Conservation (phyloP, 2,797 vertebrate genomes). For the Saxicola maurus region DNA sequence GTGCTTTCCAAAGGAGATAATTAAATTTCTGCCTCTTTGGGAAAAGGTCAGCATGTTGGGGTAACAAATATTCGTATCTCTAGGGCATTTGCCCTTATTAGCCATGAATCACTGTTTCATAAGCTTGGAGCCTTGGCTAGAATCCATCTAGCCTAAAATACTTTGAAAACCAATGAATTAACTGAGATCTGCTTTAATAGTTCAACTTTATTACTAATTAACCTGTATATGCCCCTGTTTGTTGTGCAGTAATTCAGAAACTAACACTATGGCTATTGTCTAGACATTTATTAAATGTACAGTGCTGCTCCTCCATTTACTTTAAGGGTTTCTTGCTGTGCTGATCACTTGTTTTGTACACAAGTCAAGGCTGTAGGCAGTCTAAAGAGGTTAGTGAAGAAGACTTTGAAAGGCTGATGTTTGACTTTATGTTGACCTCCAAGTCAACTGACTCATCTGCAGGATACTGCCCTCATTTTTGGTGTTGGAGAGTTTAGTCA, state of each 20-base stretch:
- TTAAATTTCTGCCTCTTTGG: slow-evolving; percentile 73
- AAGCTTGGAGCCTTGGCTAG: slow-evolving; percentile 65
- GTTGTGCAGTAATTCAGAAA: slow-evolving; percentile 29
- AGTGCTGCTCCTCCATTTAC: neutral
- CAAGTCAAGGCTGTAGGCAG: neutral
- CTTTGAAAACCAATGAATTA: slow-evolving; percentile 67
- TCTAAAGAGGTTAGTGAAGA: neutral
- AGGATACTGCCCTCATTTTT: neutral
- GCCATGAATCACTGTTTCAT: slow-evolving; percentile 69
- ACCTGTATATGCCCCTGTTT: slow-evolving; percentile 53
- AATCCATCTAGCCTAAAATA: slow-evolving; percentile 66
- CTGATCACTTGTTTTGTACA: neutral
- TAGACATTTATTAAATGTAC: neutral
- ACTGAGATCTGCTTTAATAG: slow-evolving; percentile 57
- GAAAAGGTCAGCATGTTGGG: slow-evolving; percentile 71
- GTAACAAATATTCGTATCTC: slow-evolving; percentile 73
- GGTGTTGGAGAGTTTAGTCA: neutral
- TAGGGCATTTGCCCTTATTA: slow-evolving; percentile 74
- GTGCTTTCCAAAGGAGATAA: slow-evolving; percentile 75
- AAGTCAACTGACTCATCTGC: neutral
- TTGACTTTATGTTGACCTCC: neutral
- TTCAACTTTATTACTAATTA: slow-evolving; percentile 73
- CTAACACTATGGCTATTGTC: slow-evolving; percentile 10
- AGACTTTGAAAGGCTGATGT: neutral
- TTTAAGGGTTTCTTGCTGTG: neutral